These are phyloP conservation scores for Macrophya alboannulata DNA, from an alignment of 2,888 invertebrate genomes.

Conservation along the genomic window DNA sequence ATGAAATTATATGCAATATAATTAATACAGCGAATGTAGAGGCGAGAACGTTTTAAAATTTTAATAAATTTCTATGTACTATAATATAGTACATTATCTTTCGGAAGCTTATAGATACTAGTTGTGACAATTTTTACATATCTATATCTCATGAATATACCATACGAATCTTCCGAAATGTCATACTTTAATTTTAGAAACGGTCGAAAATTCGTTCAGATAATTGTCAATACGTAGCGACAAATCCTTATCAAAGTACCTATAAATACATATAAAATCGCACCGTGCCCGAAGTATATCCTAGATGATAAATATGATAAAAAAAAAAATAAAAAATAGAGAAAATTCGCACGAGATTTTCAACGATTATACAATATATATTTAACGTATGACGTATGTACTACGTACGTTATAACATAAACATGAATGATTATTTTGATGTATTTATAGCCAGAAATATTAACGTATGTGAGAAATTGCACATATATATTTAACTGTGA, in stretches of 20 bases:
- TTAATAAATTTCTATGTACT: not conserved
- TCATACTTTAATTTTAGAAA: conserved; percentile 42
- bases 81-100: not conserved
- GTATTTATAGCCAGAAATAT: not conserved
- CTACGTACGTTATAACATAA: not conserved
- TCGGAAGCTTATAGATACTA: not conserved
- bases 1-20: too few relatives aligned
- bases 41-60: not conserved
- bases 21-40: not conserved
- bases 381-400: not conserved
- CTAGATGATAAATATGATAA: not conserved
- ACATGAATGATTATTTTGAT: conserved; percentile 5
- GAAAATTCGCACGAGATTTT: conserved; percentile 1
- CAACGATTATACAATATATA: not conserved
- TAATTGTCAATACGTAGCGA: conserved; percentile 4
- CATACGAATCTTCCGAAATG: not conserved
- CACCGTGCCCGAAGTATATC: not conserved
- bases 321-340: not conserved
- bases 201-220: not conserved
- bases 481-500: too few relatives aligned
- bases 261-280: not conserved
- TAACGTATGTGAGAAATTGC: not conserved
- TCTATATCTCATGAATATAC: not conserved
- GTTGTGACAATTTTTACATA: not conserved
- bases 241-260: not conserved